A percentile compares a stretch with the other conserved stretches of the same genome.
These are phyloP conservation scores for Bufo bufo DNA, from an alignment of 2,113 vertebrate genomes.

Conservation along the genomic window DNA sequence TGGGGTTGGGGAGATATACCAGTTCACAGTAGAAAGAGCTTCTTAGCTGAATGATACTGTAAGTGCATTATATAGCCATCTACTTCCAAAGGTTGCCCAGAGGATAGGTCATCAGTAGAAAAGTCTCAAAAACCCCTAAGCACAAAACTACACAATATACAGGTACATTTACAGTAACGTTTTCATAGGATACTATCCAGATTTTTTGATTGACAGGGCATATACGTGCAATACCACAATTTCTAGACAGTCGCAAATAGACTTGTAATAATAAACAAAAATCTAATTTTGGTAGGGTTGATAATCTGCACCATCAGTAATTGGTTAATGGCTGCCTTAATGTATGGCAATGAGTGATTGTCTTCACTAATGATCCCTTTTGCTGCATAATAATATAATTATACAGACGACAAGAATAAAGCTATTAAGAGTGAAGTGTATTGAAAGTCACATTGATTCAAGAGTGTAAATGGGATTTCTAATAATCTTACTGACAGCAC, in stretches of 20 bases:
- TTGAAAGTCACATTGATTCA: slow-evolving; percentile 11
- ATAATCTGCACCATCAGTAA: neutral
- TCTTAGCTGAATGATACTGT: too few relatives aligned
- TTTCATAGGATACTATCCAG: neutral
- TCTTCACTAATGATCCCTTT: neutral
- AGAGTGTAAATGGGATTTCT: neutral
- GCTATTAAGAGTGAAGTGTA: neutral
- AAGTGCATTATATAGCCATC: too few relatives aligned
- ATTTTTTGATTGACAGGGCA: neutral
- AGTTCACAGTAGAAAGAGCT: too few relatives aligned
- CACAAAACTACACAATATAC: neutral
- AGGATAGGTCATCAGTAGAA: neutral
- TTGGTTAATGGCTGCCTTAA: neutral
- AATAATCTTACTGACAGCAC: neutral
- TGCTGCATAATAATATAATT: neutral
- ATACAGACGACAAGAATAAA: neutral
- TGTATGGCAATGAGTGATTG: neutral
- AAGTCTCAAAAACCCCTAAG: too few relatives aligned
- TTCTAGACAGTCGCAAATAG: neutral
- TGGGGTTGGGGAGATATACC: too few relatives aligned
- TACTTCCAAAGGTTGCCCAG: too few relatives aligned
- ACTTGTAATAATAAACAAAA: neutral
- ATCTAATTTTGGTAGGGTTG: neutral
- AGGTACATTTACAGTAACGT: too few relatives aligned
- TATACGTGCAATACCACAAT: neutral